phyloP scores from a whole-genome alignment of 2,113 vertebrate species.

The Cranoglanis bouderius region DNA sequence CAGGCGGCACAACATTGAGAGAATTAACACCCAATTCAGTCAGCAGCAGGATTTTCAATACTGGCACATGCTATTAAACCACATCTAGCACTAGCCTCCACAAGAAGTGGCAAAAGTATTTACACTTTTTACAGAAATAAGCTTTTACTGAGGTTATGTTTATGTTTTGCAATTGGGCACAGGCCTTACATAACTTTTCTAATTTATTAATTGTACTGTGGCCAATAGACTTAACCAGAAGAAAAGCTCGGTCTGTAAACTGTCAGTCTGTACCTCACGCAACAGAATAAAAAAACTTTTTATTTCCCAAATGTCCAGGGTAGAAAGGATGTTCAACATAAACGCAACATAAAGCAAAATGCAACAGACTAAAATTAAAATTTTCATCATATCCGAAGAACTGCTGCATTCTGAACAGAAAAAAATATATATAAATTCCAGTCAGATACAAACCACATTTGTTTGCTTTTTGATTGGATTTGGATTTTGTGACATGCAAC shows the following conservation, averaged over 20 bases:
- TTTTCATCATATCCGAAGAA: no score
- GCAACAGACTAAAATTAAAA: neutral
- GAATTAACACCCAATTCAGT: neutral
- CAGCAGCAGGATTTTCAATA: neutral
- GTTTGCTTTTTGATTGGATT: neutral
- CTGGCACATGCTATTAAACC: neutral
- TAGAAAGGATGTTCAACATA: neutral
- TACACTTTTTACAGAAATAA: neutral
- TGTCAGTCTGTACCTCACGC: neutral
- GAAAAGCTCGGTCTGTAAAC: neutral
- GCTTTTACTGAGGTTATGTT: neutral
- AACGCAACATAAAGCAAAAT: neutral
- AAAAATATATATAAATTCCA: no score
- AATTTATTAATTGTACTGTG: neutral
- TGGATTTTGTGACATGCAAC: neutral
- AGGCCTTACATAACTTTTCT: neutral
- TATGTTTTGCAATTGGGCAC: neutral
- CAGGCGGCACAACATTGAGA: slow-evolving; percentile 23
- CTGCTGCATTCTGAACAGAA: no score
- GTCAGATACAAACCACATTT: no score
- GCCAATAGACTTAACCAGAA: neutral
- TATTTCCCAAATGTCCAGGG: neutral
- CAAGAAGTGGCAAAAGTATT: neutral
- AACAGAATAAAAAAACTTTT: neutral
- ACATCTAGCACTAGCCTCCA: neutral